Conservation (phyloP, 2,113 vertebrate species). For the Calidris pugnax region DNA sequence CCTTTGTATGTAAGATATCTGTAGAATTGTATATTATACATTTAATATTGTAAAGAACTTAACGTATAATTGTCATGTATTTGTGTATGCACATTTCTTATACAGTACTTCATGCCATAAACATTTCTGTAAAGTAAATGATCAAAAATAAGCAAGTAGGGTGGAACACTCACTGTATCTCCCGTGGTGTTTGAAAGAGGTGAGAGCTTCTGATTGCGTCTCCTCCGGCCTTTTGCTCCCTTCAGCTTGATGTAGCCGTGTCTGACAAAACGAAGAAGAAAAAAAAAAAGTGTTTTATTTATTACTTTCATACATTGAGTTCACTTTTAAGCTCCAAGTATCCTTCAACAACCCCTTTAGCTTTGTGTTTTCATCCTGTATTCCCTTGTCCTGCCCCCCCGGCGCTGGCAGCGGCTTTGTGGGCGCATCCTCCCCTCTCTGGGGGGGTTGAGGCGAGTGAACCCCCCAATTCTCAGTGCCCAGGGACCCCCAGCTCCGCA, state of each 20-base stretch:
- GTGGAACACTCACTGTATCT: constrained; percentile 33
- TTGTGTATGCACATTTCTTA: constrained; percentile 78
- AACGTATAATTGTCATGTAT: constrained; percentile 77
- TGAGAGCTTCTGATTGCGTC: not conserved
- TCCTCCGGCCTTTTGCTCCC: not conserved
- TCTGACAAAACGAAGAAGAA: not conserved
- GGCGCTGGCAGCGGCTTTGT: not conserved
- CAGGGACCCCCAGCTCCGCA: too few species aligned
- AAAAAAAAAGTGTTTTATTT: constrained; percentile 24
- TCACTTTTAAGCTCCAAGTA: not conserved
- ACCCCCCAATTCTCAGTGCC: too few species aligned
- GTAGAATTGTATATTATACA: constrained; percentile 84
- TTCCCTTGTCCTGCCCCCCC: not conserved
- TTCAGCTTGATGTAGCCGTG: constrained; percentile 32
- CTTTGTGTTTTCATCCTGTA: not conserved
- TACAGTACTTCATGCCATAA: constrained; percentile 75
- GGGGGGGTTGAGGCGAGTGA: not conserved
- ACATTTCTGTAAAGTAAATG: constrained; percentile 74
- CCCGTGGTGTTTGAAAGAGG: not conserved
- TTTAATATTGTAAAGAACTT: constrained; percentile 83
- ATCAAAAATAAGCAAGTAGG: constrained; percentile 47
- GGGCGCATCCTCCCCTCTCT: not conserved
- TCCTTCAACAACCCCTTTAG: not conserved
- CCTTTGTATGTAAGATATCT: constrained; percentile 75
- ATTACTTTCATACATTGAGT: constrained; percentile 28